Conservation (phyloP, 2,797 vertebrate species). For the Manis crassicaudata region DNA sequence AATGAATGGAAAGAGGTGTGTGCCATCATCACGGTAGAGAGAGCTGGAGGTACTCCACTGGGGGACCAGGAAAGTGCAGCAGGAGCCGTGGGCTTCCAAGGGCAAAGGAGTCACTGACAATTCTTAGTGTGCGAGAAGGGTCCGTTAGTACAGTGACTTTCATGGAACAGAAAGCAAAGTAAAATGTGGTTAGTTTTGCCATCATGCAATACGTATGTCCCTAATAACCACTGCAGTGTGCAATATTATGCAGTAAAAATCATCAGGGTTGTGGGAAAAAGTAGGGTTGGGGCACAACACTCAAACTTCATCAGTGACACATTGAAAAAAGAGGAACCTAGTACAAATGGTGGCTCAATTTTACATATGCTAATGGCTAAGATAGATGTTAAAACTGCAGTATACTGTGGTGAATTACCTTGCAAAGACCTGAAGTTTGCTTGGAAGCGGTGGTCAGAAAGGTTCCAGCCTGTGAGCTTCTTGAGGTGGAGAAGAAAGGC, state of each 20-base stretch:
- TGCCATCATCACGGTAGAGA: rapidly evolving
- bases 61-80: background rate
- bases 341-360: background rate
- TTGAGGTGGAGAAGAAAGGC: background rate
- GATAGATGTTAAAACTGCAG: background rate
- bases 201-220: rapidly evolving
- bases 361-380: background rate
- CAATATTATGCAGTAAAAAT: background rate
- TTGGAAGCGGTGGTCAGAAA: background rate
- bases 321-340: background rate
- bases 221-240: background rate
- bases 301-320: background rate
- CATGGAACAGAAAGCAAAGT: background rate
- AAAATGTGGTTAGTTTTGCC: background rate
- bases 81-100: background rate
- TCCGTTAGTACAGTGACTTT: background rate
- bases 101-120: background rate
- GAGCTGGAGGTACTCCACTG: background rate
- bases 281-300: too few species aligned
- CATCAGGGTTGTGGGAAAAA: background rate
- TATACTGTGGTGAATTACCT: rapidly evolving
- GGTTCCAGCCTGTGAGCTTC: background rate
- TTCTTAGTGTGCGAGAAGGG: background rate
- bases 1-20: background rate
- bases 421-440: background rate